Evolutionary conservation across 2,888 invertebrate genomes (phyloP).

Genomic region (Lumbricus terrestris): DNA sequence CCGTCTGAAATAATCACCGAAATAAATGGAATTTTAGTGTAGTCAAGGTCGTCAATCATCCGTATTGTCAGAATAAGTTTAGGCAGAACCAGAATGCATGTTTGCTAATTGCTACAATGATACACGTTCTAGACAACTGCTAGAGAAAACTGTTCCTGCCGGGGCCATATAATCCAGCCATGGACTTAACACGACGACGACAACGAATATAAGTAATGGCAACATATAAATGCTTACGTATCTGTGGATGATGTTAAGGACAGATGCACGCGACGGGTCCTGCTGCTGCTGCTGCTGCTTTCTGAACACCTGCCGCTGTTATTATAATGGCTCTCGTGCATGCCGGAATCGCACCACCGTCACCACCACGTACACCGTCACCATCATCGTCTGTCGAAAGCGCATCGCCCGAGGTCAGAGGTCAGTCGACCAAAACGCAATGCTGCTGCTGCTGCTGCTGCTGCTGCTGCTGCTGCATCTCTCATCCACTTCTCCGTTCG

Average conservation of each 20-base stretch:
- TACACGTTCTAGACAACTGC: no score
- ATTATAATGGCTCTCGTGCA: neutral
- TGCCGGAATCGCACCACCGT: neutral
- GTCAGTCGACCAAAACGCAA: neutral
- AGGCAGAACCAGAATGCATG: no score
- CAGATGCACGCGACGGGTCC: neutral
- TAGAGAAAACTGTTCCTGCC: no score
- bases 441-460: neutral
- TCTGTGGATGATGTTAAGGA: neutral
- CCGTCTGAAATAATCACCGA: no score
- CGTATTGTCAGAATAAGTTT: neutral
- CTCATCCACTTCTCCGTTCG: no score
- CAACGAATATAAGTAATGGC: neutral
- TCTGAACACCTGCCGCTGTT: neutral
- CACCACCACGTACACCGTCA: neutral
- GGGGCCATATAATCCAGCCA: no score
- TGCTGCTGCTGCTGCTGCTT: neutral
- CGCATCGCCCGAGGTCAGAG: neutral
- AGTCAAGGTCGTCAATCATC: neutral
- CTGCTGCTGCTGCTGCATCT: no score
- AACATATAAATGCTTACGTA: no score
- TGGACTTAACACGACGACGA: no score
- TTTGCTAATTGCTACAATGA: no score
- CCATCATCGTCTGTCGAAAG: neutral
- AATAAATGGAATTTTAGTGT: neutral